Evolutionary conservation across 2,888 invertebrate genomes (phyloP).

Genomic region (Cryptocheilus praepositus): DNA sequence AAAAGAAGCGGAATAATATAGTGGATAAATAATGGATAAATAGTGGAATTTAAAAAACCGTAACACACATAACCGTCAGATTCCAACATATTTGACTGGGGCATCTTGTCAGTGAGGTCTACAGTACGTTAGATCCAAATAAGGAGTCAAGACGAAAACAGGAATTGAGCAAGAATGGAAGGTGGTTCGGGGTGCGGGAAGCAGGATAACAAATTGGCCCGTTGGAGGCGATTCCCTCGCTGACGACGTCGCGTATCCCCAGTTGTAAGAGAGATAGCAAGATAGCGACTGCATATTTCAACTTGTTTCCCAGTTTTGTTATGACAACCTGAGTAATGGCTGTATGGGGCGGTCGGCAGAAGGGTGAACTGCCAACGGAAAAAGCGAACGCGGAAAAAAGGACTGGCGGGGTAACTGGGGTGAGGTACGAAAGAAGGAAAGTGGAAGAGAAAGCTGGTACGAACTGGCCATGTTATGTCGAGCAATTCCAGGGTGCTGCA

Average conservation of each 20-base stretch:
- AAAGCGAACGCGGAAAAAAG: constrained; percentile 8
- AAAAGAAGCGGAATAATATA: too few relatives aligned
- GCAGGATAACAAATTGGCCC: constrained; percentile 45
- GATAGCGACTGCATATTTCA: constrained; percentile 60
- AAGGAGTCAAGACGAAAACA: not conserved
- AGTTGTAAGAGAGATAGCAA: constrained; percentile 25
- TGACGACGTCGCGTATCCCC: constrained; percentile 35
- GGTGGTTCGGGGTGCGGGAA: constrained; percentile 3
- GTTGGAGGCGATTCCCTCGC: constrained; percentile 45
- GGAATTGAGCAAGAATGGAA: constrained; percentile 2
- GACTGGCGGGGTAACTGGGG: not conserved
- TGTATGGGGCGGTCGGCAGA: constrained; percentile 27
- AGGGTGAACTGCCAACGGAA: constrained; percentile 5
- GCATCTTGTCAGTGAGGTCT: too few relatives aligned
- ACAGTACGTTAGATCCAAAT: not conserved
- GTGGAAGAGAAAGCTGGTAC: not conserved
- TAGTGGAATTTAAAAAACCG: too few relatives aligned
- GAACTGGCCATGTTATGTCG: not conserved
- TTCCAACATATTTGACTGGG: too few relatives aligned
- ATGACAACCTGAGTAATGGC: constrained; percentile 60
- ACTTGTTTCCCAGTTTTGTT: constrained; percentile 59
- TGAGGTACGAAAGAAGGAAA: not conserved
- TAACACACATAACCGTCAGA: too few relatives aligned
- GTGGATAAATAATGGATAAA: too few relatives aligned
- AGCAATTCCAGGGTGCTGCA: constrained; percentile 26